phyloP scores from a whole-genome alignment of 2,113 vertebrate species.

The Pteruthius melanotis region DNA sequence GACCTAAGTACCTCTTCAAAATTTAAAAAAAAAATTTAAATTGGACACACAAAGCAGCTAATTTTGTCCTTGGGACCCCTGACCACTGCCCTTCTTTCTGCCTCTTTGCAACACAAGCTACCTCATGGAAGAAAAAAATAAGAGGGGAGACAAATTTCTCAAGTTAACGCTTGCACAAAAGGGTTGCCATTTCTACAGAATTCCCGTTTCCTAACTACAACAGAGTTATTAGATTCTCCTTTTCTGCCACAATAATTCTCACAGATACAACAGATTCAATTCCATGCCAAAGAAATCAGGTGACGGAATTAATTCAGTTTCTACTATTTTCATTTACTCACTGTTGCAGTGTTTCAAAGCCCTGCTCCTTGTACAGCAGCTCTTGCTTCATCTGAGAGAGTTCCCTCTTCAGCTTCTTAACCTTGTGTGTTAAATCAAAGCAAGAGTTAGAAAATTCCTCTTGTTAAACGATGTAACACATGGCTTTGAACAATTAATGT shows the following conservation, averaged over 20 bases:
- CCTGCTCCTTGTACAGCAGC: slow-evolving; percentile 84
- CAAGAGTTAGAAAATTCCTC: slow-evolving; percentile 40
- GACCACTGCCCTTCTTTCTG: background rate
- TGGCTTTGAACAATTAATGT: slow-evolving; percentile 45
- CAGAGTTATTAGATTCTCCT: background rate
- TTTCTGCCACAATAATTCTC: background rate
- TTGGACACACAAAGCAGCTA: background rate
- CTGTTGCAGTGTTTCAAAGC: slow-evolving; percentile 85
- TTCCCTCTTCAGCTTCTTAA: slow-evolving; percentile 84
- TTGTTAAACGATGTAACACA: background rate
- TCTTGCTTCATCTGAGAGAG: slow-evolving; percentile 88
- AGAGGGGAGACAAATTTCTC: background rate
- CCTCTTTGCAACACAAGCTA: background rate
- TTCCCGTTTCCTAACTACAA: background rate
- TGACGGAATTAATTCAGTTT: slow-evolving; percentile 1
- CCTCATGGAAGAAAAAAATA: background rate
- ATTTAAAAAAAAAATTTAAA: background rate
- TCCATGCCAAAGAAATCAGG: background rate
- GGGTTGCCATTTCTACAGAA: background rate
- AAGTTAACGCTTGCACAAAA: background rate
- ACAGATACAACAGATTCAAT: background rate
- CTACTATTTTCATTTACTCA: slow-evolving; percentile 70
- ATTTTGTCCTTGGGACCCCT: background rate
- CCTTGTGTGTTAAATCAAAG: slow-evolving; percentile 73
- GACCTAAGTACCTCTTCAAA: background rate